These are phyloP conservation scores for Brachionus calyciflorus DNA, from an alignment of 1,140 invertebrate species.

Conservation along the genomic window DNA sequence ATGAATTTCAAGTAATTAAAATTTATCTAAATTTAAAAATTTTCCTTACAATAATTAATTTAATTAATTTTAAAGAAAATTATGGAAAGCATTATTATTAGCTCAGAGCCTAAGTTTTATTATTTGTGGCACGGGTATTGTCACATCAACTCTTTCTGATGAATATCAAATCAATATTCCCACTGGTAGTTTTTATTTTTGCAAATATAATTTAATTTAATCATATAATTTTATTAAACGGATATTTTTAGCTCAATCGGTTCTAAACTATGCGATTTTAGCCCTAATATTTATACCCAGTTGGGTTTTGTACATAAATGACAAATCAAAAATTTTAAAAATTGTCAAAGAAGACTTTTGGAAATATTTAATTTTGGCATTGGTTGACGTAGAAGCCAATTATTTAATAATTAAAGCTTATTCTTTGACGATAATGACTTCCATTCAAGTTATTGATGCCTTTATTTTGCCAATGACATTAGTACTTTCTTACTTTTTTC, in stretches of 20 bases:
- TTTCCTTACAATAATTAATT: too few species aligned
- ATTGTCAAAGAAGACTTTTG: constrained; percentile 71
- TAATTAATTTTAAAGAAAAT: background rate
- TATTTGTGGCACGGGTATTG: constrained; percentile 72
- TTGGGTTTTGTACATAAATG: constrained; percentile 71
- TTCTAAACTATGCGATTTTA: constrained; percentile 74
- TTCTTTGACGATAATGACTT: constrained; percentile 64
- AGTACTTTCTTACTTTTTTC: constrained; percentile 70
- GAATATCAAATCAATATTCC: constrained; percentile 69
- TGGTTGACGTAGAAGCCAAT: constrained; percentile 78
- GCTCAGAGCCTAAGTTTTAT: constrained; percentile 74
- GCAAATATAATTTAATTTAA: too few species aligned
- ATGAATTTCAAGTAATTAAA: too few species aligned
- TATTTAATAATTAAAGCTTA: constrained; percentile 72
- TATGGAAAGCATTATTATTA: constrained; percentile 52
- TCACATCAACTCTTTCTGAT: constrained; percentile 70
- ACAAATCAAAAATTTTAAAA: constrained; percentile 65
- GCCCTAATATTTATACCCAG: constrained; percentile 72
- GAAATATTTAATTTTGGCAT: constrained; percentile 71
- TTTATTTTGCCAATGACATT: constrained; percentile 79
- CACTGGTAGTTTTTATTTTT: constrained; percentile 66
- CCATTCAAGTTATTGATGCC: constrained; percentile 58
- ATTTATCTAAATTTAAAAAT: too few species aligned
- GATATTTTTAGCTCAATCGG: constrained; percentile 68
- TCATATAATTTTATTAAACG: background rate